Evolutionary conservation across 1,140 invertebrate species (phyloP).

Genomic region (Drosophila subobscura): DNA sequence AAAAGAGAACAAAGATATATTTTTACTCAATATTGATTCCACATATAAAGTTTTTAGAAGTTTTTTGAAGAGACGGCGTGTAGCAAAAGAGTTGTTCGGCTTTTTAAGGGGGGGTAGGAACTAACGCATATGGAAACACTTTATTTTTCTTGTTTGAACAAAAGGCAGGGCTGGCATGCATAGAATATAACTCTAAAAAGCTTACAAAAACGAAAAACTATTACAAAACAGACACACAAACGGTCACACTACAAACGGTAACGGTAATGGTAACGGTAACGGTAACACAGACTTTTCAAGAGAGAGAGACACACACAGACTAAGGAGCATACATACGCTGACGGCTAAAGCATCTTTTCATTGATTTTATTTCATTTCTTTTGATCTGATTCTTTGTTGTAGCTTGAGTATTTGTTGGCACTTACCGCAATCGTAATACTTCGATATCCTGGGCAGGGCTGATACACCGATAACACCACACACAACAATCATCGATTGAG

Average conservation of each 20-base stretch:
- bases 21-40: not conserved
- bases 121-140: constrained; percentile 16
- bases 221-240: constrained; percentile 25
- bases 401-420: constrained; percentile 43
- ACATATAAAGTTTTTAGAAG: too few relatives aligned
- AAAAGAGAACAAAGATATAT: not conserved
- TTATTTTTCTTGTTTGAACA: not conserved
- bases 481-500: not conserved
- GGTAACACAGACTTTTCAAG: constrained; percentile 13
- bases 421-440: constrained; percentile 88
- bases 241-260: constrained; percentile 41
- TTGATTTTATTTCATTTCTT: not conserved
- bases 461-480: constrained; percentile 3
- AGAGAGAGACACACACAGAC: constrained; percentile 42
- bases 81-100: too few relatives aligned
- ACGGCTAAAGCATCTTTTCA: constrained; percentile 1
- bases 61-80: too few relatives aligned
- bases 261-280: constrained; percentile 3
- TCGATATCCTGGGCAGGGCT: constrained; percentile 87
- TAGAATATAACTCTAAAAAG: constrained; percentile 1
- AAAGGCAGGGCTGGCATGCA: constrained; percentile 21
- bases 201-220: constrained; percentile 33
- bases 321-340: constrained; percentile 38
- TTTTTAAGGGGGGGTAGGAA: not conserved
- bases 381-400: constrained; percentile 7